A percentile compares a stretch with the other conserved stretches of the same genome.
phyloP scores from a whole-genome alignment of 2,888 invertebrate species.

The Augochlorella aurata region DNA sequence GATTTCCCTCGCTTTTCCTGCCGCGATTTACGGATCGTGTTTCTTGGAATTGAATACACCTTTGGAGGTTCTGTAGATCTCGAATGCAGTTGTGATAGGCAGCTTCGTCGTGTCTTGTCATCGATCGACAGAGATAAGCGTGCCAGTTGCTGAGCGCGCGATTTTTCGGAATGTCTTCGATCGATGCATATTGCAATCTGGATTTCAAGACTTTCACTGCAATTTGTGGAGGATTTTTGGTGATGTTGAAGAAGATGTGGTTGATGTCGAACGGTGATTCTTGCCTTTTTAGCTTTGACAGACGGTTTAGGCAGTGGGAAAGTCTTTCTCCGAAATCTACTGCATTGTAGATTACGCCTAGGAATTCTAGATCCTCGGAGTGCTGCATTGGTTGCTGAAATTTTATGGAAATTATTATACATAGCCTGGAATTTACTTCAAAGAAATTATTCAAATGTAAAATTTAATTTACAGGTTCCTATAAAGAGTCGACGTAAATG shows the following conservation, averaged over 20 bases:
- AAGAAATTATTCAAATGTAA: neutral
- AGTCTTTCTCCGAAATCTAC: constrained; percentile 41
- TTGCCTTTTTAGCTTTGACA: neutral
- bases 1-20: constrained; percentile 20
- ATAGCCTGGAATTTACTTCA: neutral
- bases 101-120: constrained; percentile 6
- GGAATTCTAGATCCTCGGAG: constrained; percentile 27
- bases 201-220: constrained; percentile 30
- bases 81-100: constrained; percentile 56
- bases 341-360: constrained; percentile 40
- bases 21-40: neutral
- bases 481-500: too few relatives aligned
- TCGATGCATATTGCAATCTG: constrained; percentile 37
- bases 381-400: constrained; percentile 17
- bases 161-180: neutral
- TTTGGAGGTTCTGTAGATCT: constrained; percentile 50
- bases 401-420: neutral
- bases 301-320: constrained; percentile 38
- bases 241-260: constrained; percentile 45
- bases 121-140: constrained; percentile 56
- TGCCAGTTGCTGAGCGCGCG: constrained; percentile 42
- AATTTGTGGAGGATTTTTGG: constrained; percentile 38
- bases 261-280: constrained; percentile 38
- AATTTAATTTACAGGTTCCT: too few relatives aligned
- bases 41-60: constrained; percentile 37